A percentile compares a stretch with the other conserved stretches of the same genome.
Conservation (phyloP, 2,888 invertebrate genomes). For the Patella caerulea region DNA sequence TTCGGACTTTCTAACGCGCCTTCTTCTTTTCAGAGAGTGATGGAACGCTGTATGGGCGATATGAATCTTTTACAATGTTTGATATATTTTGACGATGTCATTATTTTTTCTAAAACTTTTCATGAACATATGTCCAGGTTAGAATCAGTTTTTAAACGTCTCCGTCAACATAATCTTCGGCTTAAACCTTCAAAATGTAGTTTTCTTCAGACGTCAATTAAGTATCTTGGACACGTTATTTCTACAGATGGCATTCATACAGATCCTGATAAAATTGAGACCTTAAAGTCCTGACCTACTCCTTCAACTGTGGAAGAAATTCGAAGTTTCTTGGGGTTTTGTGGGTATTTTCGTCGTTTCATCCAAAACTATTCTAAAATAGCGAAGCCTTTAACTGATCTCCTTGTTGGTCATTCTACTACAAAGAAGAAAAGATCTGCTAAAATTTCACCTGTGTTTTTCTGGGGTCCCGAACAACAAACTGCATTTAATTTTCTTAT, state of each 20-base stretch:
- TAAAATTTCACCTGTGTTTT: conserved; percentile 20
- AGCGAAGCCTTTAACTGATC: conserved; percentile 33
- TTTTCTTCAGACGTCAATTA: conserved; percentile 33
- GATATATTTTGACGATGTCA: conserved; percentile 45
- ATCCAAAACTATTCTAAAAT: conserved; percentile 35
- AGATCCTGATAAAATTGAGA: conserved; percentile 33
- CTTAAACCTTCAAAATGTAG: conserved; percentile 42
- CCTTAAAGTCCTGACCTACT: conserved; percentile 30
- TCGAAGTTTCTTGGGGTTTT: conserved; percentile 36
- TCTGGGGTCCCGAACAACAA: conserved; percentile 34
- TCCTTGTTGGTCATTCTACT: conserved; percentile 14
- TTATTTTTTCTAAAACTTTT: conserved; percentile 35
- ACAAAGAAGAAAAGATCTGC: background rate
- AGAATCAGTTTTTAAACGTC: conserved; percentile 31
- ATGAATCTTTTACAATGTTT: conserved; percentile 30
- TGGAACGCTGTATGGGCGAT: conserved; percentile 32
- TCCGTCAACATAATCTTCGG: conserved; percentile 34
- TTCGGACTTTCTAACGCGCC: conserved; percentile 41
- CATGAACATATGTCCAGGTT: conserved; percentile 36
- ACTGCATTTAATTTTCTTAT: conserved; percentile 34
- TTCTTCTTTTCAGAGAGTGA: conserved; percentile 36
- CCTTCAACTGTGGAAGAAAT: conserved; percentile 30
- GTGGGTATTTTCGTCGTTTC: conserved; percentile 39
- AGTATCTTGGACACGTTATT: conserved; percentile 40
- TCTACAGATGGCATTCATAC: conserved; percentile 32